Evolutionary conservation across 2,113 vertebrate genomes (phyloP).

Genomic region (Gallinago media): DNA sequence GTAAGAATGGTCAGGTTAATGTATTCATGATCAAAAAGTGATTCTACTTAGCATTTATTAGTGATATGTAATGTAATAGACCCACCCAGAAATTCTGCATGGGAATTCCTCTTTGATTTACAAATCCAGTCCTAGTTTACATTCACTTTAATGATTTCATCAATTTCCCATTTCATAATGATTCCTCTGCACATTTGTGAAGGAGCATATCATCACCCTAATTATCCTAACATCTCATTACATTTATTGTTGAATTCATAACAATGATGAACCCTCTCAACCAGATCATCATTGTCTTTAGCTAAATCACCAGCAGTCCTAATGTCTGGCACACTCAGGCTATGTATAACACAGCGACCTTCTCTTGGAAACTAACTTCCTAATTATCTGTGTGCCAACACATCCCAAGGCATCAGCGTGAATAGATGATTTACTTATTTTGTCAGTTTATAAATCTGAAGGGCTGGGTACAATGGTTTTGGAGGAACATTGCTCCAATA

Average conservation of each 20-base stretch:
- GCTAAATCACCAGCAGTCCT: neutral
- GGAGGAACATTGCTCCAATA: neutral
- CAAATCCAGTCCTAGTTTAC: neutral
- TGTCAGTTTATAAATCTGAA: neutral
- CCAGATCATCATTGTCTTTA: neutral
- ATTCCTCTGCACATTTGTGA: neutral
- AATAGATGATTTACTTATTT: neutral
- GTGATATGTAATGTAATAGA: neutral
- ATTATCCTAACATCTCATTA: neutral
- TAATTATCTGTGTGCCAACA: neutral
- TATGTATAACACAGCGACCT: neutral
- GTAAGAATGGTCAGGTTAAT: neutral
- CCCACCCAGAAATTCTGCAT: neutral
- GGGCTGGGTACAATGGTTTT: neutral
- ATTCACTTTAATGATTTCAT: constrained; percentile 9
- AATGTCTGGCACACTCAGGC: neutral
- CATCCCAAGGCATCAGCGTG: neutral
- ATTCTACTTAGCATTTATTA: neutral
- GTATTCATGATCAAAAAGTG: neutral
- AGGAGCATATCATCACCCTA: neutral
- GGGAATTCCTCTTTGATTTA: constrained; percentile 22
- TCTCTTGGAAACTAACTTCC: neutral
- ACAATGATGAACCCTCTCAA: neutral
- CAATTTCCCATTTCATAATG: neutral
- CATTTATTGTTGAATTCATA: constrained; percentile 6